Conservation (phyloP, 2,888 invertebrate genomes). For the Fragum whitleyi region DNA sequence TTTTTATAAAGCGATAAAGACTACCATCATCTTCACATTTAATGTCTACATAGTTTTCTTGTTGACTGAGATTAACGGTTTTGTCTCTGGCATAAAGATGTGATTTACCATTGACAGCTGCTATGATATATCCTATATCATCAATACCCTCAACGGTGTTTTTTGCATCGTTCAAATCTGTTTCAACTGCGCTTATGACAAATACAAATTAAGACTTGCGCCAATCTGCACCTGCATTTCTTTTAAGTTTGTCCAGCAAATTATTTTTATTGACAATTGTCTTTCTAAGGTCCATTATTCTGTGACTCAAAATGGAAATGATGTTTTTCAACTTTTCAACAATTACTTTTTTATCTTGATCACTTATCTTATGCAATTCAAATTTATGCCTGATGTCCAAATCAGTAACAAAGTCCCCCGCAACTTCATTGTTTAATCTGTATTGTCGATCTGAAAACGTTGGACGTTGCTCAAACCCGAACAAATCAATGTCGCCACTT, state of each 20-base stretch:
- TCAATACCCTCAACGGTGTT: not conserved
- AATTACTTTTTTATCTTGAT: too few species aligned
- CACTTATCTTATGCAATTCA: too few species aligned
- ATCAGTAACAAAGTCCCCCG: too few species aligned
- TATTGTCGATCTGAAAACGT: slow-evolving; percentile 1
- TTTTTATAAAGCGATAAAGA: not conserved
- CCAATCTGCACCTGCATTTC: slow-evolving; percentile 24
- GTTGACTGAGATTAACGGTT: not conserved
- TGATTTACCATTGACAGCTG: not conserved
- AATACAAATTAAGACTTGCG: slow-evolving; percentile 19
- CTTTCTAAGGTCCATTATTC: too few species aligned
- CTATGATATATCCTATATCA: not conserved
- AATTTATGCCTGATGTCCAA: too few species aligned
- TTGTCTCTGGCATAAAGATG: not conserved
- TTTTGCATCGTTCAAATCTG: slow-evolving; percentile 4
- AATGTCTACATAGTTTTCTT: not conserved
- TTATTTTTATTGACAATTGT: slow-evolving; percentile 1
- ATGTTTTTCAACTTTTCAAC: too few species aligned
- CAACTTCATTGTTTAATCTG: too few species aligned
- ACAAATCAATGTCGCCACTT: slow-evolving; percentile 21
- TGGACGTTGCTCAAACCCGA: slow-evolving; percentile 12
- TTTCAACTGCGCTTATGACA: slow-evolving; percentile 28
- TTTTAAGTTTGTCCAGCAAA: not conserved
- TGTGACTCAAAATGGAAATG: too few species aligned
- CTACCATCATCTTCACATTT: not conserved